Conservation (phyloP, 2,797 vertebrate genomes). For the Lagorchestes hirsutus region DNA sequence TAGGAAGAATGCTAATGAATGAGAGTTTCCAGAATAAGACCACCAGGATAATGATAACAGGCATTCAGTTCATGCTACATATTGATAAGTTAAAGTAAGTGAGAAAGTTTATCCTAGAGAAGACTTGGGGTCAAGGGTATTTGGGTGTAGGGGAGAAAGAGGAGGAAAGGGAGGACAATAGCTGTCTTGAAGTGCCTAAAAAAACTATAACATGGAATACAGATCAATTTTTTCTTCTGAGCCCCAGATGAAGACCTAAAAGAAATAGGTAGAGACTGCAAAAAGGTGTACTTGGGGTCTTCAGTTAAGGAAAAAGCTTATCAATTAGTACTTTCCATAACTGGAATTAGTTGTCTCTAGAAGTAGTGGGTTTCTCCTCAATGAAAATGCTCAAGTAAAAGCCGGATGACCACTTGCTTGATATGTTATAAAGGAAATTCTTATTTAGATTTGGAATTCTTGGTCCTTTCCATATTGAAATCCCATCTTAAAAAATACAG, state of each 20-base stretch:
- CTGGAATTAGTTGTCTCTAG: background rate
- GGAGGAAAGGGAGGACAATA: background rate
- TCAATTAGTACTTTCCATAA: background rate
- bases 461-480: background rate
- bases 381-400: background rate
- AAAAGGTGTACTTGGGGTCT: background rate
- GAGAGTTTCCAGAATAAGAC: background rate
- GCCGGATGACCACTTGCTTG: background rate
- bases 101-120: background rate
- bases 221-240: background rate
- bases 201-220: background rate
- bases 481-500: background rate
- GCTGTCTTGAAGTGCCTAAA: background rate
- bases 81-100: background rate
- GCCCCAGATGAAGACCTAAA: background rate
- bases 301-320: background rate
- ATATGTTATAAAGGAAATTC: background rate
- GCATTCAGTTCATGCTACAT: background rate
- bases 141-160: background rate
- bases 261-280: background rate
- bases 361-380: background rate
- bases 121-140: background rate
- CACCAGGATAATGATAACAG: background rate
- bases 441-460: background rate
- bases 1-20: background rate